Evolutionary conservation across 2,797 vertebrate species (phyloP).

Genomic region (Scomberomorus guttatus): DNA sequence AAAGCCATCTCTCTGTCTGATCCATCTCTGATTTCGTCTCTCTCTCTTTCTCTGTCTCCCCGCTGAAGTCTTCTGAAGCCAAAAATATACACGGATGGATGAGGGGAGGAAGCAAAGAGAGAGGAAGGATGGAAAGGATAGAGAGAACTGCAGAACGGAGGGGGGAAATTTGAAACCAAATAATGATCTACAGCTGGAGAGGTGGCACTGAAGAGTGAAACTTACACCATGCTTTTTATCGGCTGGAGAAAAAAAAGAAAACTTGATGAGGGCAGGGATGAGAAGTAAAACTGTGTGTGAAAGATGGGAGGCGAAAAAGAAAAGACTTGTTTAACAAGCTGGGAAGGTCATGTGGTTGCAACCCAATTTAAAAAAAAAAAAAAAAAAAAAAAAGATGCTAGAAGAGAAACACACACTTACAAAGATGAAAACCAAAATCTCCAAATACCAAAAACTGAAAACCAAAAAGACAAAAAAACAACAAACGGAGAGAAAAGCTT

Average conservation of each 20-base stretch:
- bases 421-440: constrained; percentile 85
- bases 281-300: constrained; percentile 65
- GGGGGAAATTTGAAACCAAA: constrained; percentile 83
- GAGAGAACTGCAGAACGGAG: constrained; percentile 74
- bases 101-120: constrained; percentile 65
- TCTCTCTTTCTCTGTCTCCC: constrained; percentile 53
- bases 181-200: constrained; percentile 79
- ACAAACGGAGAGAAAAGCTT: constrained; percentile 91
- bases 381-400: constrained; percentile 36
- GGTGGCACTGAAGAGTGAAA: constrained; percentile 64
- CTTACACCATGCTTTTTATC: constrained; percentile 63
- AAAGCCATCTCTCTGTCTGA: constrained; percentile 87
- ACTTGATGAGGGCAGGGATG: constrained; percentile 72
- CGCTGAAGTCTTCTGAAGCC: constrained; percentile 81
- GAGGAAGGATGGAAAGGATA: constrained; percentile 73
- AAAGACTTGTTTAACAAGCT: constrained; percentile 71
- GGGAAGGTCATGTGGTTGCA: constrained; percentile 50
- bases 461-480: constrained; percentile 85
- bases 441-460: constrained; percentile 88
- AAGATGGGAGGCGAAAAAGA: constrained; percentile 63
- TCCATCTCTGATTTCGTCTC: constrained; percentile 69
- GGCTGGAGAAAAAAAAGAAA: constrained; percentile 39
- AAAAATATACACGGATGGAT: constrained; percentile 83
- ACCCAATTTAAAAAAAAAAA: constrained; percentile 43
- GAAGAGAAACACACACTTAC: constrained; percentile 25